Conservation (phyloP, 2,888 invertebrate genomes). For the Tortrix viridana region DNA sequence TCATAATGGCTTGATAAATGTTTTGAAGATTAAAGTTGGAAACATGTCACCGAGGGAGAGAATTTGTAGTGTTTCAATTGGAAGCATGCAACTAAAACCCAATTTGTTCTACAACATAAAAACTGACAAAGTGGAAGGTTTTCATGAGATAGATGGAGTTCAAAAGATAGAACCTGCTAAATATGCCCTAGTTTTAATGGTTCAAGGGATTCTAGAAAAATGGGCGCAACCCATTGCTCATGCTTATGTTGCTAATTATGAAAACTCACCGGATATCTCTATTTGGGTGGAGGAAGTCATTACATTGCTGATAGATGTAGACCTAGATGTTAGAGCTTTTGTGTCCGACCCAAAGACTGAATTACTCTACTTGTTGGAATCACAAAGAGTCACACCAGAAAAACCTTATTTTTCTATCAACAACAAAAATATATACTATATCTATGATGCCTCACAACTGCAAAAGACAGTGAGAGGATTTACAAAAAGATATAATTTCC, state of each 20-base stretch:
- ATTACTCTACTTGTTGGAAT: conserved; percentile 43
- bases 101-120: conserved; percentile 46
- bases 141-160: conserved; percentile 48
- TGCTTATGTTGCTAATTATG: conserved; percentile 45
- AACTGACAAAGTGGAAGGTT: conserved; percentile 47
- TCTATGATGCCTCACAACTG: conserved; percentile 44
- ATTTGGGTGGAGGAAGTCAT: conserved; percentile 48
- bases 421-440: conserved; percentile 45
- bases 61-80: conserved; percentile 46
- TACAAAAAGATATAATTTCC: conserved; percentile 45
- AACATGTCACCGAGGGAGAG: conserved; percentile 46
- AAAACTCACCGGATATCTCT: conserved; percentile 43
- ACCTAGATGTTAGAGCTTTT: conserved; percentile 46
- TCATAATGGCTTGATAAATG: conserved; percentile 43
- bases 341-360: conserved; percentile 46
- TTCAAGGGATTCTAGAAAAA: conserved; percentile 46
- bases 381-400: conserved; percentile 42
- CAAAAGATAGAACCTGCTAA: conserved; percentile 45
- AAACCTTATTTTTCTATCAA: conserved; percentile 46
- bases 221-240: conserved; percentile 49
- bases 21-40: conserved; percentile 46
- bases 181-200: conserved; percentile 46
- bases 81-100: conserved; percentile 41
- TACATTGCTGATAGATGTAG: conserved; percentile 43
- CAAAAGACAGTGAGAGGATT: conserved; percentile 40